Evolutionary conservation across 2,888 invertebrate genomes (phyloP), one percentile per base, ranked within the genome.

Genomic region (Apodemia mormo): DNA sequence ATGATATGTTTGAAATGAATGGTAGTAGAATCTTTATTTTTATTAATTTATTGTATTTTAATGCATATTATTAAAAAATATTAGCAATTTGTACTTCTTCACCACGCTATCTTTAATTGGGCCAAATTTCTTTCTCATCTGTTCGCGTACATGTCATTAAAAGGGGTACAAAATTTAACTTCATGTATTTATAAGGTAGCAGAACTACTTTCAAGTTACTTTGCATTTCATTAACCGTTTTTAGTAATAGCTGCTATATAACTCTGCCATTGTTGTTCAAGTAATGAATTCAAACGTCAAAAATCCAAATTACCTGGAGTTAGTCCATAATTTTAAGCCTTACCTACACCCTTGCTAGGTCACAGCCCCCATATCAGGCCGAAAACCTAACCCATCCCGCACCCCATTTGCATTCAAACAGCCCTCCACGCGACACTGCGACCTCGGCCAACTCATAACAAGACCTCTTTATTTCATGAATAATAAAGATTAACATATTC

Each of bases 361-460:
- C 66, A 29, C 45, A 49, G 66, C 29, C 30, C 52, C 61, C 30
- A 33, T 2, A 61, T 61, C 33, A 33, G 33, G 49, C 45, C 10
- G 14, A 52, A 30, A 54, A 30, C 12, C 52, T 30, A 52, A 54
- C 22, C 52, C 67, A 30, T 33, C 43, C 22, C 65, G 22, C 49
- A 52, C 37, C 49, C 33, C 37, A 67, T 67, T 67, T 67, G 67
- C 67, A 67, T 67, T 52, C 67, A 67, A 54, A 67, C 67, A 9
- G 49, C 54, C 52, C 67, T 33, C 49, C 37, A 49, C 7, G 52
- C 37, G 45, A 43, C 65, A 43, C n/a, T 43, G 40, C 40, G 30
- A 30, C 52, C 66, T 30, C 52, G 12, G 30, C 49, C 49, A 33
- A 66, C 49, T 66, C 66, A 14, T 66, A 43, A 45, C 52, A 45